Percentiles rank a stretch among this genome's conserved stretches.
phyloP scores from a whole-genome alignment of 2,888 invertebrate species.

The Nematopogon swammerdamellus region DNA sequence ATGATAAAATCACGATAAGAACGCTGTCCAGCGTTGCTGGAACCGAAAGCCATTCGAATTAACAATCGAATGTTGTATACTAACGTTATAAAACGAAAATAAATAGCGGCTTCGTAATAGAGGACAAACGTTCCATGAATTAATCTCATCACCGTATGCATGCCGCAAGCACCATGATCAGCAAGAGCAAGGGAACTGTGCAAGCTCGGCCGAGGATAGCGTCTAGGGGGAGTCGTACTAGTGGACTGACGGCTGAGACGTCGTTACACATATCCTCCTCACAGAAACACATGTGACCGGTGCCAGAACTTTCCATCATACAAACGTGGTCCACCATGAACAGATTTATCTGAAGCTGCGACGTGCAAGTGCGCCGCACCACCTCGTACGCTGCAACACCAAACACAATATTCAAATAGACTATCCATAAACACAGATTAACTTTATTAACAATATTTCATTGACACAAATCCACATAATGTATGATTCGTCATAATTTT shows the following conservation, averaged over 20 bases:
- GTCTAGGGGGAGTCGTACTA: neutral
- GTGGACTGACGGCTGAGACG: constrained; percentile 17
- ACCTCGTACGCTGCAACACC: constrained; percentile 79
- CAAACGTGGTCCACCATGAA: constrained; percentile 99
- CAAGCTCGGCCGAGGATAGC: neutral
- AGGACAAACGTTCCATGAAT: neutral
- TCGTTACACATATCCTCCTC: constrained; percentile 95
- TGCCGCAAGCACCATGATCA: neutral
- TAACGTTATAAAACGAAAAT: no score
- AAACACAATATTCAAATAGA: no score
- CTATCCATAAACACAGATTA: no score
- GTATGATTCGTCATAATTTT: no score
- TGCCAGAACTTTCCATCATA: constrained; percentile 98
- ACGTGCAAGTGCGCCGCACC: constrained; percentile 88
- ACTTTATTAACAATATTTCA: no score
- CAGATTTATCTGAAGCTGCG: constrained; percentile 90
- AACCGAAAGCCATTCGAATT: no score
- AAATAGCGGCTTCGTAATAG: neutral
- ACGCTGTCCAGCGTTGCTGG: no score
- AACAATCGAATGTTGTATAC: no score
- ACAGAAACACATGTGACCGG: constrained; percentile 98
- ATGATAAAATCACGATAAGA: no score
- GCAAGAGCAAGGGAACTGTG: neutral
- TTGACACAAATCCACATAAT: no score
- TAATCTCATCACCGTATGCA: neutral